Evolutionary conservation across 2,888 invertebrate genomes (phyloP), one percentile per base, ranked within the genome.

Genomic region (Cordilura impudica): DNA sequence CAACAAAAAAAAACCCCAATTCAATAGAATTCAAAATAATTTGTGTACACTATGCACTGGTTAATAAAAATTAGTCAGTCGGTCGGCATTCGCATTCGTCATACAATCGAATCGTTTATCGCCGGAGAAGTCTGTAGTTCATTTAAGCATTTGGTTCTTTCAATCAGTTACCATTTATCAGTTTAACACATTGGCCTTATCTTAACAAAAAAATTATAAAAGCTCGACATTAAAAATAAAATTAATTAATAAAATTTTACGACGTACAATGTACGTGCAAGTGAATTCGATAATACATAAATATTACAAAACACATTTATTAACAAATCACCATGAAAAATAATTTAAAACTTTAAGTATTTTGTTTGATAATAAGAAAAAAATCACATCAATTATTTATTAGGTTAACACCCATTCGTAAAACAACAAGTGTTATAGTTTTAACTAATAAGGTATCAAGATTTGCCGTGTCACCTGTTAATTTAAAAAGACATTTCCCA

Each of bases 1-100:
- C 21, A 45, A 47, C 56, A 21, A 23, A 58, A 69, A 67, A 74
- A 61, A 35, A 61, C 49, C 74, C 69, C 61, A 53, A 66, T 66
- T 58, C 51, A 66, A 56, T 75, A 65, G 56, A 70, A 70, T 54
- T 63, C 12, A 26, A 70, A 26, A 19, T 18, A 12, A 49, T 58
- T 47, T 58, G 31, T 69, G n/a, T n/a, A 10, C 26, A n/a, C 26
- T 31, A 31, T 10, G 31, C 10, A 31, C 31, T 8, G 6, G 3
- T 8, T 8, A 8, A 29, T 35, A 10, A 35, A 35, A 5, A 35
- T 53, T 49, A 79, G 71, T 71, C 66, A 70, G 43, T 7, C 53
- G 49, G 65, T 70, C 31, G 49, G 2, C 39, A 23, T 18, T 49
- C 43, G 26, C 39, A 58, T 60, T 67, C 35, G 58, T 51, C 31